A percentile compares a stretch with the other conserved stretches of the same genome.
Evolutionary conservation across 2,113 vertebrate species (phyloP).

Genomic region (Heteronetta atricapilla): DNA sequence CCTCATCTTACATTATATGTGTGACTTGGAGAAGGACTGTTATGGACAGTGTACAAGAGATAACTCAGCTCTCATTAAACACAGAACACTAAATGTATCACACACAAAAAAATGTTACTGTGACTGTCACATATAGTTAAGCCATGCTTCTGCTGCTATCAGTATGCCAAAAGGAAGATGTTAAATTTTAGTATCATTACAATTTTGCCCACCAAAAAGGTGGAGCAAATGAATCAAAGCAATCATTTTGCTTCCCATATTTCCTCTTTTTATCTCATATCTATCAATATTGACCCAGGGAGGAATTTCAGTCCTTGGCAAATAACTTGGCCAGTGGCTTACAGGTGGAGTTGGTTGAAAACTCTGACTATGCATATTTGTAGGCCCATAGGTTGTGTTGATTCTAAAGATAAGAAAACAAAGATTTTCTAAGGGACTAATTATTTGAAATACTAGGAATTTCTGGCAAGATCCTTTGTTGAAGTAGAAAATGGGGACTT

Average conservation of each 20-base stretch:
- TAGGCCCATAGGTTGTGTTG: neutral
- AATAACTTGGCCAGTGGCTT: neutral
- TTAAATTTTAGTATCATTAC: neutral
- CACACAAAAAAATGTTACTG: neutral
- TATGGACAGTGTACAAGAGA: neutral
- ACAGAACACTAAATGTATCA: neutral
- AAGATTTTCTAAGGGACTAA: neutral
- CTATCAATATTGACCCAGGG: neutral
- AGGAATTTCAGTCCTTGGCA: neutral
- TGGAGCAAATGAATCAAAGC: neutral
- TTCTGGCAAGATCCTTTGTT: neutral
- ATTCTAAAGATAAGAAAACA: neutral
- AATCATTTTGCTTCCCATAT: neutral
- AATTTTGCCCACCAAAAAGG: neutral
- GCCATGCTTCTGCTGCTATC: neutral
- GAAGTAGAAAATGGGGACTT: neutral
- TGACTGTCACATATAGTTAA: neutral
- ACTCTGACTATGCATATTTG: neutral
- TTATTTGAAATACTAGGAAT: neutral
- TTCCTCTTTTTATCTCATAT: neutral
- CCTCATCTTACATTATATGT: neutral
- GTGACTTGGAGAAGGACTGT: neutral
- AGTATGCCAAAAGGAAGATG: neutral
- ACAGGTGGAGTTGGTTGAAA: neutral
- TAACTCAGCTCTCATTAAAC: conserved; percentile 7